A percentile compares a stretch with the other conserved stretches of the same genome.
Evolutionary conservation across 2,113 vertebrate species (phyloP).

Genomic region (Gambusia holbrooki): DNA sequence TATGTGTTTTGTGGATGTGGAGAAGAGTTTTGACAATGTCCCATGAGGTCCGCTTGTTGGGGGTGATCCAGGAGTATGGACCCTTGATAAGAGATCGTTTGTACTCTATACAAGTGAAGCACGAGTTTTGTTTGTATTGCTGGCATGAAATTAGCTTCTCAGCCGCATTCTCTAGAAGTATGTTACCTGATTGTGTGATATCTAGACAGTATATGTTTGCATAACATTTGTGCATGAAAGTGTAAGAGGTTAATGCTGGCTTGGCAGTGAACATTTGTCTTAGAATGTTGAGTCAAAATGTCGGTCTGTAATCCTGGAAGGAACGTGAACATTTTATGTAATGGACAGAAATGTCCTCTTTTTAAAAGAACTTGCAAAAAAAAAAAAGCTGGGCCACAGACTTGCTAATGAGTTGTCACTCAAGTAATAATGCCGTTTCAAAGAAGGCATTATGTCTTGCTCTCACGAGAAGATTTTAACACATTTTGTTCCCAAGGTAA

Average conservation of each 20-base stretch:
- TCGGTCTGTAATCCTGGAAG: conserved; percentile 61
- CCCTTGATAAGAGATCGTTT: too few relatives aligned
- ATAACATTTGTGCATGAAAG: conserved; percentile 49
- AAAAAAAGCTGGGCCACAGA: conserved; percentile 23
- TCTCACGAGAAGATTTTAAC: conserved; percentile 28
- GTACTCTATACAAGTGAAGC: too few relatives aligned
- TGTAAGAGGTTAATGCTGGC: conserved; percentile 54
- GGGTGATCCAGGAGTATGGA: too few relatives aligned
- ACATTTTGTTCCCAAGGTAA: conserved; percentile 21
- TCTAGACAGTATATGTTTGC: too few relatives aligned
- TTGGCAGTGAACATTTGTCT: conserved; percentile 58
- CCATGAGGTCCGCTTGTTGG: too few relatives aligned
- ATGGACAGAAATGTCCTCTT: conserved; percentile 59
- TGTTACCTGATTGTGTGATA: too few relatives aligned
- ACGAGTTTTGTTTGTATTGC: too few relatives aligned
- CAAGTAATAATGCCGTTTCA: conserved; percentile 36
- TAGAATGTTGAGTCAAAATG: conserved; percentile 52
- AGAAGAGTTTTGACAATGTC: too few relatives aligned
- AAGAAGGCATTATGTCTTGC: conserved; percentile 33
- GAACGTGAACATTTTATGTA: conserved; percentile 46
- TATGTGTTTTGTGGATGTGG: too few relatives aligned
- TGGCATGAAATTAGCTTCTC: too few relatives aligned
- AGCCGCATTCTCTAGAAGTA: too few relatives aligned
- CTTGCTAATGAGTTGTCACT: conserved; percentile 47
- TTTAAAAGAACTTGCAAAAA: conserved; percentile 41